Base-by-base conservation (phyloP, 1,140 invertebrate genomes). In the Apis florea region DNA sequence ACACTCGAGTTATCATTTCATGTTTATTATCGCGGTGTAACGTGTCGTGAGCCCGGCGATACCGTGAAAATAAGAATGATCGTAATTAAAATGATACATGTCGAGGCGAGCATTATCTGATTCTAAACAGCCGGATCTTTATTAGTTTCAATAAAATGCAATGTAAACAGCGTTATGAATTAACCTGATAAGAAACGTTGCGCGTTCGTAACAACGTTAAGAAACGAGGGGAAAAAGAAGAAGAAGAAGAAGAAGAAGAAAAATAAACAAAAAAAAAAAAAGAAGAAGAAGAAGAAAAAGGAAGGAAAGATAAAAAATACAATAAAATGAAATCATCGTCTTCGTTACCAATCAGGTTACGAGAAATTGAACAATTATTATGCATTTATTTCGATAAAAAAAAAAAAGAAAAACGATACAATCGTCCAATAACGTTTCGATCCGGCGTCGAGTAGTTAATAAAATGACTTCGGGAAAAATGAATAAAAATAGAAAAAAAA, bases 131-230 rank as follows among this genome's bases (percentile, higher is more conserved):
- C 61, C 47, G 71, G 79, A 70, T 76, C 80, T 82, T 82, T 82
- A 82, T 82, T 82, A 82, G 74, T 82, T 82, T 82, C 74, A 70
- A 82, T 77, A 82, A 82, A 84, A 71, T 82, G 79, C 83, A 82
- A 63, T 71, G 71, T 31, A 59, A 75, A 81, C 72, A 74, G 1
- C 40, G n/a, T 53, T 49, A 12, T 21, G 59, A 8, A n/a, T 47
- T 53, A 12, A 24, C 13, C 40, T 54, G 79, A 81, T 75, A 81
- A 81, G 63, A 8, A n/a, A 40, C 31, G 17, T 26, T n/a, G 40
- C 64, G 53, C 47, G 26, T 54, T 26, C 53, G 61, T 53, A 67
- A 75, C 5, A 40, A 5, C 63, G 54, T 26, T 75, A 12, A 40
- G 17, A 11, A 40, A 70, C 61, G 40, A 24, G 70, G 4, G 0